Percentiles rank a stretch among this genome's conserved stretches.
These are phyloP conservation scores for Osmerus mordax DNA, from an alignment of 2,113 vertebrate species.

Conservation along the genomic window DNA sequence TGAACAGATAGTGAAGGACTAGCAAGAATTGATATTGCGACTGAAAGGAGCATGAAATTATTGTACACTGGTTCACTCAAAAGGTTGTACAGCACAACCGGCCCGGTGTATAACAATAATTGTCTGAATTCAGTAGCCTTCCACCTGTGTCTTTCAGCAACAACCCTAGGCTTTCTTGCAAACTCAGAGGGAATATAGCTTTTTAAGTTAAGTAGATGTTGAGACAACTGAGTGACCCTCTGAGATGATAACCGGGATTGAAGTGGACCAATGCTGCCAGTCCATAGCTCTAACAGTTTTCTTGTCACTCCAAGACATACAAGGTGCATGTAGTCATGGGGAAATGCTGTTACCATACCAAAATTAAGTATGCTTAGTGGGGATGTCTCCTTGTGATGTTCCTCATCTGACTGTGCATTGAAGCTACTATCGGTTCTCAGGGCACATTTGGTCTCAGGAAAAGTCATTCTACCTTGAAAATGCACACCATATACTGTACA, in stretches of 20 bases:
- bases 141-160: slow-evolving; percentile 7
- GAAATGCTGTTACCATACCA: too few relatives aligned
- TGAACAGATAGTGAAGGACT: neutral
- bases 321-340: too few relatives aligned
- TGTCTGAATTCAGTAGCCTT: slow-evolving; percentile 6
- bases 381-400: slow-evolving; percentile 6
- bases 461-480: neutral
- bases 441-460: neutral
- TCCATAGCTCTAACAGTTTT: too few relatives aligned
- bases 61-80: neutral
- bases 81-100: neutral
- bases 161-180: slow-evolving; percentile 10
- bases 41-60: neutral
- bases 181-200: slow-evolving; percentile 25
- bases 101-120: too few relatives aligned
- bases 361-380: neutral
- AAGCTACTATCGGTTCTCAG: neutral
- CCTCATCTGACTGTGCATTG: slow-evolving; percentile 7
- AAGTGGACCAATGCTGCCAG: too few relatives aligned
- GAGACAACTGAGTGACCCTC: neutral
- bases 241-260: too few relatives aligned
- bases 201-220: slow-evolving; percentile 7
- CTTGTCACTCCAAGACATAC: too few relatives aligned
- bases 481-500: slow-evolving; percentile 1
- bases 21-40: neutral